Percentiles rank a stretch among this genome's conserved stretches.
phyloP scores from a whole-genome alignment of 1,140 invertebrate species.

The Rhagoletis pomonella region DNA sequence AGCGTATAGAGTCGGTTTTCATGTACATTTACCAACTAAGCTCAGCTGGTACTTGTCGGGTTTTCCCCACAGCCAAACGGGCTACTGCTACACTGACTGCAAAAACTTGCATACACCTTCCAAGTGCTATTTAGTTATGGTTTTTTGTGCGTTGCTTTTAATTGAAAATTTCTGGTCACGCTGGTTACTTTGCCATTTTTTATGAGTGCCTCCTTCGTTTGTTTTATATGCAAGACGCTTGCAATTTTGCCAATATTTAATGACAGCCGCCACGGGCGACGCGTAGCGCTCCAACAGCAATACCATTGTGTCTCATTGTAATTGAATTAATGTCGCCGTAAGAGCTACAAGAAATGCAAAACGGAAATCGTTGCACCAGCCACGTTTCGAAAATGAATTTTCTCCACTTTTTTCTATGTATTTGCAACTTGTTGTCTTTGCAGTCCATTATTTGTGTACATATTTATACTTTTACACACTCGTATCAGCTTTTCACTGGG shows the following conservation, averaged over 20 bases:
- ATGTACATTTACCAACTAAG: background rate
- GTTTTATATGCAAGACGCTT: background rate
- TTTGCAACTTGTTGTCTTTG: background rate
- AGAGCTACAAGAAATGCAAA: background rate
- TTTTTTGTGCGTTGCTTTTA: no score
- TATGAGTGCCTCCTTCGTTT: slow-evolving; percentile 32
- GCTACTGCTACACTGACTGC: background rate
- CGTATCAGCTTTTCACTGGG: background rate
- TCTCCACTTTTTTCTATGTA: background rate
- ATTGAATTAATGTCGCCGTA: slow-evolving; percentile 38
- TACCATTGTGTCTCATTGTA: slow-evolving; percentile 36
- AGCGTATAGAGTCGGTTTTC: background rate
- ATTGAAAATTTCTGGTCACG: background rate
- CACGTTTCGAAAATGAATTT: background rate
- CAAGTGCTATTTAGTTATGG: background rate
- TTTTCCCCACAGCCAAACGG: background rate
- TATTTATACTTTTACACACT: background rate
- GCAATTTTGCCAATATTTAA: slow-evolving; percentile 20
- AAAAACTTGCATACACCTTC: background rate
- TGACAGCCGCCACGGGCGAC: slow-evolving; percentile 7
- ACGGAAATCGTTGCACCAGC: background rate
- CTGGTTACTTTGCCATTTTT: background rate
- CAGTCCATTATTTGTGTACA: no score
- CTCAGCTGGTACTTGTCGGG: background rate
- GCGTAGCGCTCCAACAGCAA: background rate